Evolutionary conservation across 2,888 invertebrate genomes (phyloP), one percentile per base, ranked within the genome.

Genomic region (Autographa pulchrina): DNA sequence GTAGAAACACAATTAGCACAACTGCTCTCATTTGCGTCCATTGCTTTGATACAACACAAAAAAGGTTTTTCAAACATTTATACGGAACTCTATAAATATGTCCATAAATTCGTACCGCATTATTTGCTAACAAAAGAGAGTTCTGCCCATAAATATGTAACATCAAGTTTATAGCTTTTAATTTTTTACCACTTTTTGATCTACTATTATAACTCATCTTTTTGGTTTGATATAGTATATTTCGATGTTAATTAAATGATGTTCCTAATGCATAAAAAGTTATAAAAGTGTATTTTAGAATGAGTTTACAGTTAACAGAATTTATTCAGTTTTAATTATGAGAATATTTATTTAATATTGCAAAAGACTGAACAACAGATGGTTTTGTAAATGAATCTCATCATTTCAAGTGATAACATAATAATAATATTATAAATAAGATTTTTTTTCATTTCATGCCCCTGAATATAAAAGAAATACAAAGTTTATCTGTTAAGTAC

Each of bases 81-180:
- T n/a, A 48, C 16, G 54, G 54, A 56, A 56, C 54, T 13, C 54
- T 25, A 76, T 70, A 76, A 70, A 75, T 9, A 9, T 48, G 48
- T 72, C 82, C 75, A 85, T 80, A 83, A 86, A 89, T 88, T 87
- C 81, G 84, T 87, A 86, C 86, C 78, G 81, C 75, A 77, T 85
- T 83, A 56, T 75, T 80, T 88, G 88, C 85, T 87, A 89, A 92
- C 92, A 91, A 91, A 89, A 88, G 85, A 75, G 74, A 48, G 61
- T 72, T 62, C 41, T 74, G 79, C 83, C 77, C 74, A 83, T 85
- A 80, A 83, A 86, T 83, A 85, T 85, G 75, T 77, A 82, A 70
- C 52, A 38, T 60, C 14, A 7, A 61, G 58, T 66, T 63, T 52
- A 11, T 62, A 18, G 38, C 9, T 68, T 41, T 41, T 11, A 58